Base-by-base conservation (phyloP, 1,140 invertebrate species). In the Laupala kohalensis region DNA sequence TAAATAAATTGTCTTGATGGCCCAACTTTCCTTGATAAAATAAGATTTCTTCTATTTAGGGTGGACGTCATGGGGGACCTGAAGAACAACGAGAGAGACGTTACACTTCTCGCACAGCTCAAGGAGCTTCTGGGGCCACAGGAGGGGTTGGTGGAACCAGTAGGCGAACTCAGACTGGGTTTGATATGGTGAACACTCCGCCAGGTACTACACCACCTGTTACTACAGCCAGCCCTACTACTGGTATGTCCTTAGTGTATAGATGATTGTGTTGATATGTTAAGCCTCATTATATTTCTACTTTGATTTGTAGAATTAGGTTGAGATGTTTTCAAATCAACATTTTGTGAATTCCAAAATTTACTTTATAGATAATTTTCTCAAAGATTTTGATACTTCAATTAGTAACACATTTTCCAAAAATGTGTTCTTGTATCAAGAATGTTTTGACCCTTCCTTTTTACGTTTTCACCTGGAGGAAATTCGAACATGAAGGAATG, bases 81-180 rank as follows among this genome's bases (percentile, higher is more conserved):
- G 77, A 78, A 67, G 77, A 77, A 71, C 72, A 72, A 63, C 69
- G 76, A n/a, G 75, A 78, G 29, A 67, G 75, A 70, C 72, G 77
- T 24, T 75, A 77, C 69, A 69, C 30, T 19, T 71, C 73, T 63
- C 29, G 73, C 25, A 77, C 71, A 23, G 64, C 67, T 68, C 73
- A 73, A 37, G 73, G 27, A 25, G 64, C 67, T 25, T 26, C 70
- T 24, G 71, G 71, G 24, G 69, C 25, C 12, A 25, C 68, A 26
- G 67, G 30, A 24, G 73, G 24, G 25, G 73, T 29, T 19, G 71
- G 73, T n/a, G 73, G 28, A 5, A 70, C 73, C 25, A 74, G 70
- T 30, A 28, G 73, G 24, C 70, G 73, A 25, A 65, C 70, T n/a
- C 70, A 72, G 69, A 64, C 73, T 28, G 66, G 64, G 24, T 72